phyloP scores from a whole-genome alignment of 2,113 vertebrate genomes.

The Phoxinus phoxinus region DNA sequence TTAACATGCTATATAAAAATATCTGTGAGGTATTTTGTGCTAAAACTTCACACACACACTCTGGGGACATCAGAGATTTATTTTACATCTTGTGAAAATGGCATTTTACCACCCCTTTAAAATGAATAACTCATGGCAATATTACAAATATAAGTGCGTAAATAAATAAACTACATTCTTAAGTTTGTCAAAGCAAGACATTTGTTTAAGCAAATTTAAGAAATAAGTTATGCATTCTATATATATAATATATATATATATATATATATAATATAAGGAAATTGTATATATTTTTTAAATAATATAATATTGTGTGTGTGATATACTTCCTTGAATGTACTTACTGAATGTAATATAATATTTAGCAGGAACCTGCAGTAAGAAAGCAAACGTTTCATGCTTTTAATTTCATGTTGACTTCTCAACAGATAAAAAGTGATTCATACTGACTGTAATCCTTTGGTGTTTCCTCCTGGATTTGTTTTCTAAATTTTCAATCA shows the following conservation, averaged over 20 bases:
- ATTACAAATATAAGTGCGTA: not conserved
- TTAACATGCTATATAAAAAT: too few relatives aligned
- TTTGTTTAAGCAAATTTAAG: not conserved
- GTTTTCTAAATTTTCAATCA: conserved; percentile 1
- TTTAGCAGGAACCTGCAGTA: not conserved
- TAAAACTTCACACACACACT: too few relatives aligned
- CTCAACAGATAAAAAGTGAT: not conserved
- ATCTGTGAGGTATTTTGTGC: too few relatives aligned
- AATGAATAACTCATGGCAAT: not conserved
- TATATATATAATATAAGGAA: too few relatives aligned
- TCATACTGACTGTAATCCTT: conserved; percentile 24
- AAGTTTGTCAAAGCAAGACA: not conserved
- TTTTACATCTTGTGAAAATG: too few relatives aligned
- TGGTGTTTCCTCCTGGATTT: not conserved
- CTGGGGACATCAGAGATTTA: too few relatives aligned
- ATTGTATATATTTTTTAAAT: too few relatives aligned
- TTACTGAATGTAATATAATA: not conserved
- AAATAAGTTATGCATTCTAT: not conserved
- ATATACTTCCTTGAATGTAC: not conserved
- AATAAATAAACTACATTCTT: too few relatives aligned
- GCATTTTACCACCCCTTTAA: too few relatives aligned
- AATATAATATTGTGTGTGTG: too few relatives aligned
- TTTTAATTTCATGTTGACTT: conserved; percentile 1
- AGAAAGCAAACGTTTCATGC: not conserved
- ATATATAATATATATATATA: too few relatives aligned